These are phyloP conservation scores for Mycalesis mineus DNA, from an alignment of 2,888 invertebrate species.

Conservation along the genomic window DNA sequence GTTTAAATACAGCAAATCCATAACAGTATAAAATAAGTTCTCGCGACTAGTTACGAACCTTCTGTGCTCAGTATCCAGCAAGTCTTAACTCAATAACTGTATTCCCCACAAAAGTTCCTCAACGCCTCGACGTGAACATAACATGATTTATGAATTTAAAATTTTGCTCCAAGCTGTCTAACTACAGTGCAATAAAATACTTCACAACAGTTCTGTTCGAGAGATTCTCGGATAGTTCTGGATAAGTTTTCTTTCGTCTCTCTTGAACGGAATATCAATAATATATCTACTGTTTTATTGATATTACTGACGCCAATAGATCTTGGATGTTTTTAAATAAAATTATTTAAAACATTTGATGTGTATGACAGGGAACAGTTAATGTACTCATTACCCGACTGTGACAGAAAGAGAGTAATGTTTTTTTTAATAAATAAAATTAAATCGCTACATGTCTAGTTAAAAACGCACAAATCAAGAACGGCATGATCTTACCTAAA, in stretches of 20 bases:
- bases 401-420: no score
- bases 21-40: slow-evolving; percentile 19
- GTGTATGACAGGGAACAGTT: no score
- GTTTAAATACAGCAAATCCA: slow-evolving; percentile 15
- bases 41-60: slow-evolving; percentile 17
- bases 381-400: no score
- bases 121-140: slow-evolving; percentile 29
- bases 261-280: slow-evolving; percentile 1
- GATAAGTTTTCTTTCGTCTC: slow-evolving; percentile 19
- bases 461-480: no score
- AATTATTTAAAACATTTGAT: no score
- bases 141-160: slow-evolving; percentile 32
- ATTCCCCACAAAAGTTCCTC: slow-evolving; percentile 31
- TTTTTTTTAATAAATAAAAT: no score
- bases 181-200: slow-evolving; percentile 28
- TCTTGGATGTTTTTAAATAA: background rate
- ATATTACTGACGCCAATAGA: background rate
- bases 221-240: slow-evolving; percentile 16
- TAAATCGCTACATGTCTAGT: no score
- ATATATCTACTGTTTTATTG: background rate
- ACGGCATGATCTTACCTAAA: no score
- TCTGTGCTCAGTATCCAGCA: slow-evolving; percentile 25
- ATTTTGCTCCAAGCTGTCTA: slow-evolving; percentile 29
- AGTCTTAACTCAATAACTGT: slow-evolving; percentile 32
- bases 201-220: slow-evolving; percentile 18